phyloP scores from a whole-genome alignment of 2,888 invertebrate genomes.

The Synergus laeviventris region DNA sequence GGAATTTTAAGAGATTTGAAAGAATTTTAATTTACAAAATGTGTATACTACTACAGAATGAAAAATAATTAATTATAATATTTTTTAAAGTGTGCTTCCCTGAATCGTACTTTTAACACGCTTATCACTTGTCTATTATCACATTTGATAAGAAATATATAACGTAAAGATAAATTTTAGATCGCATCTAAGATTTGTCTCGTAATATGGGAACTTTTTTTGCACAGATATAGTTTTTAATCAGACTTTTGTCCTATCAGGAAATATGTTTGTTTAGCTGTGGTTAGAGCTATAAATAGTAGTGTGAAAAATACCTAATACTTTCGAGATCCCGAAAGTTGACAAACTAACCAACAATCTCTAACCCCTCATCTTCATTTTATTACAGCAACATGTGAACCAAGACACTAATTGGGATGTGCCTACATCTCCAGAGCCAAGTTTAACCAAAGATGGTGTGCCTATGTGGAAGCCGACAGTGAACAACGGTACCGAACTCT shows the following conservation, averaged over 20 bases:
- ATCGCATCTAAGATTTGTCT: not conserved
- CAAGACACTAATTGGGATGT: constrained; percentile 97
- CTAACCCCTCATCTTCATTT: constrained; percentile 43
- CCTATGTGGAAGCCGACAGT: constrained; percentile 92
- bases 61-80: too few relatives aligned
- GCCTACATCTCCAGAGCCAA: constrained; percentile 91
- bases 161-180: not conserved
- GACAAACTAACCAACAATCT: not conserved
- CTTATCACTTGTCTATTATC: not conserved
- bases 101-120: not conserved
- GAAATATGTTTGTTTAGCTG: not conserved
- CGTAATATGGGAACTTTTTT: not conserved
- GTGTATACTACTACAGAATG: too few relatives aligned
- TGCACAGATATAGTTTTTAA: not conserved
- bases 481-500: constrained; percentile 93
- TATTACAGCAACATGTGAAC: constrained; percentile 89
- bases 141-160: not conserved
- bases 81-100: not conserved
- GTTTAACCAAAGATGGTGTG: constrained; percentile 78
- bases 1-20: too few relatives aligned
- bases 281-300: too few relatives aligned
- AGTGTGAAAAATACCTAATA: too few relatives aligned
- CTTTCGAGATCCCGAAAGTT: too few relatives aligned
- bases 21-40: too few relatives aligned
- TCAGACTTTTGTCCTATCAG: not conserved